These are phyloP conservation scores for Tromatobia lineatoria DNA, from an alignment of 2,888 invertebrate species.

Conservation along the genomic window DNA sequence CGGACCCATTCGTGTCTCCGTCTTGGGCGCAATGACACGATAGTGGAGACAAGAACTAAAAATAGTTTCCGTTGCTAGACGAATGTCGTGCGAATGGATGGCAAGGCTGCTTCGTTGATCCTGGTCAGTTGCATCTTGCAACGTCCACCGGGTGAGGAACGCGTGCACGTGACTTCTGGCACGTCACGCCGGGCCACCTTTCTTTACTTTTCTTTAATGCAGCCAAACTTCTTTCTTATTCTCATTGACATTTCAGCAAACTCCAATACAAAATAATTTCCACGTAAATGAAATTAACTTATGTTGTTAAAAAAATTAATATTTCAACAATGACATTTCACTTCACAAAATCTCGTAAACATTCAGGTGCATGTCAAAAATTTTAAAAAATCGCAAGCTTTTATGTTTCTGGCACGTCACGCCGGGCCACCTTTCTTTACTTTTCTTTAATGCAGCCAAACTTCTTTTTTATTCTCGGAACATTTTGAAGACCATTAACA, in stretches of 20 bases:
- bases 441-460: background rate
- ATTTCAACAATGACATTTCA: background rate
- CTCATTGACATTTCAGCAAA: background rate
- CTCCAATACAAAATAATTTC: background rate
- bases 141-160: background rate
- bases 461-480: constrained; percentile 10
- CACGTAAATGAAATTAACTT: background rate
- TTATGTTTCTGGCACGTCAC: constrained; percentile 19
- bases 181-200: constrained; percentile 8
- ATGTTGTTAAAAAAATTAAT: background rate
- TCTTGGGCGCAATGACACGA: constrained; percentile 2
- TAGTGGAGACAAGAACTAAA: background rate
- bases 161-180: constrained; percentile 41
- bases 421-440: background rate
- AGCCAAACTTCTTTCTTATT: background rate
- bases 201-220: background rate
- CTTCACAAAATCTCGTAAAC: too few relatives aligned
- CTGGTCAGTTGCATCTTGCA: background rate
- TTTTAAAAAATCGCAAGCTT: background rate
- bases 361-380: background rate
- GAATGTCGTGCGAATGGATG: background rate
- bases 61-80: constrained; percentile 4
- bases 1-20: background rate
- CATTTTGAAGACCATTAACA: constrained; percentile 9
- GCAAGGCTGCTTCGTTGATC: background rate